Conservation (phyloP, 2,113 vertebrate species). For the Diphyllodes magnificus region DNA sequence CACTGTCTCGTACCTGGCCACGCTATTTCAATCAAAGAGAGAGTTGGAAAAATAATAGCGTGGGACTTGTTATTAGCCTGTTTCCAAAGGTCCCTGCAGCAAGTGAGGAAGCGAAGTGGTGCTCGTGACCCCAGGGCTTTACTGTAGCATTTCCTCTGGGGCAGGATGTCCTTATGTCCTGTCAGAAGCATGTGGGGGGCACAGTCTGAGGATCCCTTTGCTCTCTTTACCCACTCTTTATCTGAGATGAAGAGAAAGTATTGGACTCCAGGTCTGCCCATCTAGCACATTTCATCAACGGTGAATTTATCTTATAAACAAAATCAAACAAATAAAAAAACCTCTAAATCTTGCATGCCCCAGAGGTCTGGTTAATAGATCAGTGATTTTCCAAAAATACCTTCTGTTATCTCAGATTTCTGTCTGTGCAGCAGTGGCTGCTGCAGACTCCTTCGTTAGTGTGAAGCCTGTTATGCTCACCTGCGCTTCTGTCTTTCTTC, state of each 20-base stretch:
- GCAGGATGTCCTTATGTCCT: not conserved
- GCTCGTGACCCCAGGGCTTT: not conserved
- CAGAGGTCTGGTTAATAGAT: not conserved
- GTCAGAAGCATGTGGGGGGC: rapidly evolving
- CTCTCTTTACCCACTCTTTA: not conserved
- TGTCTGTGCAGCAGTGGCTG: not conserved
- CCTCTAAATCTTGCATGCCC: not conserved
- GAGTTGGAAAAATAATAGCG: not conserved
- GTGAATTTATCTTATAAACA: not conserved
- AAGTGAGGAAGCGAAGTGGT: not conserved
- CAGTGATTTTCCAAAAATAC: not conserved
- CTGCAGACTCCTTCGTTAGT: not conserved
- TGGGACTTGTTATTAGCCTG: not conserved
- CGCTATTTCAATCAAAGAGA: not conserved
- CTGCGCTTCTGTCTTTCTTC: not conserved
- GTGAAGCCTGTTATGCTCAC: not conserved
- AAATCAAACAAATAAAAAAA: not conserved
- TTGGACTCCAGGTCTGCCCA: not conserved
- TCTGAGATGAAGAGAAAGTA: not conserved
- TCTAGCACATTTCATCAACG: not conserved
- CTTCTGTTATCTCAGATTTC: not conserved
- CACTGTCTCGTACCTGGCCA: not conserved
- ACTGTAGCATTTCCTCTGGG: not conserved
- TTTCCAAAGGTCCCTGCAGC: not conserved
- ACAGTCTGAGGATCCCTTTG: not conserved